These are phyloP conservation scores for Caenorhabditis sp. DNA, from an alignment of 2,888 invertebrate genomes.

Conservation along the genomic window DNA sequence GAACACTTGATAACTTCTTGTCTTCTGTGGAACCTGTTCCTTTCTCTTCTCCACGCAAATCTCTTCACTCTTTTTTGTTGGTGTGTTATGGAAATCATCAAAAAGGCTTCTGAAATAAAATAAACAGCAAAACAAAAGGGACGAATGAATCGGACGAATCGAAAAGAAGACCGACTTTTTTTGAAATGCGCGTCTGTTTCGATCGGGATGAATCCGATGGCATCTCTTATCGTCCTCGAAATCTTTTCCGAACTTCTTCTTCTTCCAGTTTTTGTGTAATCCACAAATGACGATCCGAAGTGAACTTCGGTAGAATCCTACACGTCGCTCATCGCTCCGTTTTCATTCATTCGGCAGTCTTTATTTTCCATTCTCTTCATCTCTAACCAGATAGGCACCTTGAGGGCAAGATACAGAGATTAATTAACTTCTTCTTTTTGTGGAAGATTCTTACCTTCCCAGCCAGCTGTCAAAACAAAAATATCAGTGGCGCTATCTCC, in stretches of 20 bases:
- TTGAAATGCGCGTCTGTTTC: slow-evolving; percentile 39
- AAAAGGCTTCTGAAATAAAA: slow-evolving; percentile 40
- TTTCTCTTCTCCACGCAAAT: slow-evolving; percentile 6
- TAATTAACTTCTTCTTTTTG: slow-evolving; percentile 29
- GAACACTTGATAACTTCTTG: slow-evolving; percentile 63
- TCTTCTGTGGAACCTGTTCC: slow-evolving; percentile 54
- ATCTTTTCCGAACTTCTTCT: slow-evolving; percentile 54
- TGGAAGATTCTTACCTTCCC: not conserved
- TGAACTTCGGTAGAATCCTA: slow-evolving; percentile 43
- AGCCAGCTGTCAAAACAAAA: slow-evolving; percentile 55
- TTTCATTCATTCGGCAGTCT: not conserved
- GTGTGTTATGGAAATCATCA: slow-evolving; percentile 45
- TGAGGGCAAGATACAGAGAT: not conserved
- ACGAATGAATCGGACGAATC: slow-evolving; percentile 1
- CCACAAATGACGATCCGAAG: slow-evolving; percentile 35
- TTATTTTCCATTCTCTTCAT: not conserved
- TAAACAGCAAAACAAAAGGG: slow-evolving; percentile 48
- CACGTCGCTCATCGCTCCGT: slow-evolving; percentile 15
- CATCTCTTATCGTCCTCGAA: slow-evolving; percentile 41
- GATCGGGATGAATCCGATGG: slow-evolving; percentile 55
- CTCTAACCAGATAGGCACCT: slow-evolving; percentile 1
- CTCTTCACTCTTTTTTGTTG: slow-evolving; percentile 12
- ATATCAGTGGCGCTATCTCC: slow-evolving; percentile 53
- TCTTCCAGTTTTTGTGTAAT: slow-evolving; percentile 62
- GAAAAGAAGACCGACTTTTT: slow-evolving; percentile 8